These are phyloP conservation scores for Pentalonia nigronervosa DNA, from an alignment of 1,140 invertebrate genomes.

Conservation along the genomic window DNA sequence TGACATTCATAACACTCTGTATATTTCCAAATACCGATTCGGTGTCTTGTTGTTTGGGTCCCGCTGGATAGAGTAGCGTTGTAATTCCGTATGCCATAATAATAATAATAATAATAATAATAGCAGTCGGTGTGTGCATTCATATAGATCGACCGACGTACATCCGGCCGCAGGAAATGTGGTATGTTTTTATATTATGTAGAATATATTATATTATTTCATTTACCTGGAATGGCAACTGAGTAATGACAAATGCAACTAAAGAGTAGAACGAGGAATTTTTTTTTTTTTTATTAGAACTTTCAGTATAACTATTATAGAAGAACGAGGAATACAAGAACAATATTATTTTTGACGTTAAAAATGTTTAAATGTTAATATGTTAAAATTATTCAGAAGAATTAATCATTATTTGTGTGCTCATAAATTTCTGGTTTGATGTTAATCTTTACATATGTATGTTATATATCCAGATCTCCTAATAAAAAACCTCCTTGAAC, in stretches of 20 bases:
- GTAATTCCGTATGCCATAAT: not conserved
- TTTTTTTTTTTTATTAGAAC: no score
- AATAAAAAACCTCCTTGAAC: not conserved
- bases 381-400: not conserved
- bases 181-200: slow-evolving; percentile 15
- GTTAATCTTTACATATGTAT: not conserved
- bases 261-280: not conserved
- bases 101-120: slow-evolving; percentile 7
- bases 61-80: not conserved
- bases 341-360: not conserved
- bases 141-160: slow-evolving; percentile 1
- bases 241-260: not conserved
- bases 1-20: slow-evolving; percentile 9
- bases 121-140: slow-evolving; percentile 18
- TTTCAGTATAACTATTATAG: no score
- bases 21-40: not conserved
- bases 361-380: not conserved
- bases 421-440: not conserved
- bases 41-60: not conserved
- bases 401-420: not conserved
- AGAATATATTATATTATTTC: not conserved
- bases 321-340: not conserved
- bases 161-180: slow-evolving; percentile 29
- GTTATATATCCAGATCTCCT: not conserved
- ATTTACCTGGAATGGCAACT: not conserved